These are phyloP conservation scores for Magallana ariakensis DNA, from an alignment of 1,140 invertebrate genomes.

Conservation along the genomic window DNA sequence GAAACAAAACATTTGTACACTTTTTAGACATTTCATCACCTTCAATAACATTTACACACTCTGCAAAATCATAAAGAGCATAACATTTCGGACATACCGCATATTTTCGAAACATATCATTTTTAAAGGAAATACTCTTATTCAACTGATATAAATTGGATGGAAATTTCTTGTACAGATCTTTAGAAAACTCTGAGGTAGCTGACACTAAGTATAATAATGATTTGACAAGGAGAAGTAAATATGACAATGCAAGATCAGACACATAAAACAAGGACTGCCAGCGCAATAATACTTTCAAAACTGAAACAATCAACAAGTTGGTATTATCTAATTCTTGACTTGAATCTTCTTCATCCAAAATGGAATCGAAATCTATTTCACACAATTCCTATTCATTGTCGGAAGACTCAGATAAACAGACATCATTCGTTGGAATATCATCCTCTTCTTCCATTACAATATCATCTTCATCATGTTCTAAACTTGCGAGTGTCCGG, in stretches of 20 bases:
- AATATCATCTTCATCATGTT: not conserved
- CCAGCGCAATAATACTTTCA: slow-evolving; percentile 29
- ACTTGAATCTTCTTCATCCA: slow-evolving; percentile 13
- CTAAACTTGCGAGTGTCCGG: not conserved
- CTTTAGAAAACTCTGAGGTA: slow-evolving; percentile 16
- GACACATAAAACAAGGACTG: slow-evolving; percentile 11
- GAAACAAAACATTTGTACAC: slow-evolving; percentile 22
- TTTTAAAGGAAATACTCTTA: slow-evolving; percentile 33
- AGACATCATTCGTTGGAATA: slow-evolving; percentile 9
- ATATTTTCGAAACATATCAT: slow-evolving; percentile 35
- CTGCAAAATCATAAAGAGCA: slow-evolving; percentile 23
- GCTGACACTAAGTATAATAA: slow-evolving; percentile 7
- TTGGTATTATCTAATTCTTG: slow-evolving; percentile 8
- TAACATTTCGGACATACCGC: slow-evolving; percentile 16
- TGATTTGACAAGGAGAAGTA: slow-evolving; percentile 28
- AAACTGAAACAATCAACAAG: slow-evolving; percentile 25
- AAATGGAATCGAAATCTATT: not conserved
- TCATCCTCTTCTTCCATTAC: slow-evolving; percentile 2
- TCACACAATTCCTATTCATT: slow-evolving; percentile 28
- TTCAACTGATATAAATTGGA: slow-evolving; percentile 24
- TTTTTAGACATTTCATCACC: slow-evolving; percentile 20
- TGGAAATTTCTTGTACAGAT: slow-evolving; percentile 19
- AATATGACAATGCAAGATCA: slow-evolving; percentile 21
- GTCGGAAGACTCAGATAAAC: slow-evolving; percentile 19
- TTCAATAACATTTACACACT: slow-evolving; percentile 22